phyloP scores from a whole-genome alignment of 2,113 vertebrate species.

The Ariopsis seemanni region DNA sequence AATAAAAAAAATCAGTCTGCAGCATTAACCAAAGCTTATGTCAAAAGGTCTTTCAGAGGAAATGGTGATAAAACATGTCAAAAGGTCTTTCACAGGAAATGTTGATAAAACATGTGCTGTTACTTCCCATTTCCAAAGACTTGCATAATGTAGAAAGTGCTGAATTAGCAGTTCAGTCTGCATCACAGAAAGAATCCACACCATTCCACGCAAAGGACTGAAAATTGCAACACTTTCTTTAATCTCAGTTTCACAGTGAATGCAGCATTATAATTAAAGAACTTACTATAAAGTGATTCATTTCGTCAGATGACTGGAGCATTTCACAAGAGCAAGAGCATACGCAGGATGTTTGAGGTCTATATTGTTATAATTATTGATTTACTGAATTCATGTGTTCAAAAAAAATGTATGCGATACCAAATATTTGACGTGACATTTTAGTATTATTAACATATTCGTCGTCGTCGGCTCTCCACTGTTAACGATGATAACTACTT shows the following conservation, averaged over 20 bases:
- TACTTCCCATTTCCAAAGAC: conserved; percentile 7
- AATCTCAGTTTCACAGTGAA: background rate
- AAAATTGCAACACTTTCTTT: background rate
- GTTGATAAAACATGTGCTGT: conserved; percentile 15
- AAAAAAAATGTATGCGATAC: background rate
- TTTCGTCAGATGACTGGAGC: background rate
- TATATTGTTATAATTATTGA: background rate
- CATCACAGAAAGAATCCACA: background rate
- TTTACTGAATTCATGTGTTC: background rate
- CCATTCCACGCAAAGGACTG: background rate
- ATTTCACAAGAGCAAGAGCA: background rate
- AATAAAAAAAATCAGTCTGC: too few relatives aligned
- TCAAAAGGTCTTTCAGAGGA: background rate
- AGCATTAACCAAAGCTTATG: background rate
- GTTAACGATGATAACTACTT: too few relatives aligned
- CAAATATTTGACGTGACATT: background rate
- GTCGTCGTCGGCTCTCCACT: too few relatives aligned
- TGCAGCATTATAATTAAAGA: background rate
- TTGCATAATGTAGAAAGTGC: conserved; percentile 20
- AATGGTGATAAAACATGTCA: conserved; percentile 21
- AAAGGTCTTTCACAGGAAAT: conserved; percentile 16
- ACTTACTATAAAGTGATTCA: too few relatives aligned
- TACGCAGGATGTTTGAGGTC: background rate
- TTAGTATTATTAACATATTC: background rate
- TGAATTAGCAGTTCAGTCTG: background rate